These are phyloP conservation scores for Clarias gariepinus DNA, from an alignment of 2,113 vertebrate species.

Conservation along the genomic window DNA sequence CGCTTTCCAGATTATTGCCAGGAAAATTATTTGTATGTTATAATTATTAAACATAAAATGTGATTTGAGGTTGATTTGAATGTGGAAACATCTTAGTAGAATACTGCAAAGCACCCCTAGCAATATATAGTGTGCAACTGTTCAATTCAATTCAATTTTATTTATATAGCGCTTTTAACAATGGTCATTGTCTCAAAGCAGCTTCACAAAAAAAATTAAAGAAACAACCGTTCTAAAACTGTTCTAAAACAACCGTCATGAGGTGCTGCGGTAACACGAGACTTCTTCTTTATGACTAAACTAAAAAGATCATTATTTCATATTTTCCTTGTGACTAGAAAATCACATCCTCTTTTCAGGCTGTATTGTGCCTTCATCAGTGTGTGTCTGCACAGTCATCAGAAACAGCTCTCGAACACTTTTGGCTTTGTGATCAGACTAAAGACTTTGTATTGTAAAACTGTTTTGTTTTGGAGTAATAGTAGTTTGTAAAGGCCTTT, in stretches of 20 bases:
- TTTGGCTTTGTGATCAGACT: slow-evolving; percentile 10
- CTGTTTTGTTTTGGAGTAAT: background rate
- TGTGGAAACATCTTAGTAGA: background rate
- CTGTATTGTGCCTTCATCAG: background rate
- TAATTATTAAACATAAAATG: background rate
- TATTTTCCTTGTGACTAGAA: slow-evolving; percentile 16
- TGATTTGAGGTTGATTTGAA: background rate
- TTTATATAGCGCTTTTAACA: no score
- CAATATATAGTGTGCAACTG: background rate
- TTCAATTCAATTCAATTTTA: no score
- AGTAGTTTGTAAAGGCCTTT: background rate
- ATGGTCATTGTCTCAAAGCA: no score
- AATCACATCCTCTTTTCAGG: slow-evolving; percentile 34
- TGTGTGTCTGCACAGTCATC: slow-evolving; percentile 4
- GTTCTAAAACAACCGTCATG: background rate
- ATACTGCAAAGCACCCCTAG: background rate
- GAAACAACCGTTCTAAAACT: no score
- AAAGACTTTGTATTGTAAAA: background rate
- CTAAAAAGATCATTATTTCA: background rate
- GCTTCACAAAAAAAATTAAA: no score
- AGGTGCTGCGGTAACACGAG: background rate
- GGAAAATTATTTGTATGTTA: background rate
- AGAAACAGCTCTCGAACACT: background rate
- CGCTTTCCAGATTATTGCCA: background rate
- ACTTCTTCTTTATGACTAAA: background rate